phyloP scores from a whole-genome alignment of 2,113 vertebrate genomes.

The Sinocyclocheilus rhinocerous region DNA sequence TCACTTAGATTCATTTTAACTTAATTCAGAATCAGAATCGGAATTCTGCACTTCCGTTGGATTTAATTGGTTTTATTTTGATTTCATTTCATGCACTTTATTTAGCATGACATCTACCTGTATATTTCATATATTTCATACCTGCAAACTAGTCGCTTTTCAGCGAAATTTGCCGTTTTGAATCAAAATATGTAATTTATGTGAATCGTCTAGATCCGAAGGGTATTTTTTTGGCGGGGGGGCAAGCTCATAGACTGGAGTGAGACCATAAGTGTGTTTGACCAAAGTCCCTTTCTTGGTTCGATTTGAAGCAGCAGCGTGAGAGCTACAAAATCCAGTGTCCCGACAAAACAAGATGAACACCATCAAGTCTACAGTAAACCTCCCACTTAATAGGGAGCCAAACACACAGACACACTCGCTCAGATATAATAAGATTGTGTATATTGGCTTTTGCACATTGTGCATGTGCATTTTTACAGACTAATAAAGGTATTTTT shows the following conservation, averaged over 20 bases:
- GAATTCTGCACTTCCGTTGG: background rate
- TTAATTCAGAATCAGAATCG: no score
- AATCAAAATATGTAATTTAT: no score
- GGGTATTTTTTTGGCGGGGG: no score
- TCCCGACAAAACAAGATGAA: conserved; percentile 66
- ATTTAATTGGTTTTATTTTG: background rate
- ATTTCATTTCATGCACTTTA: background rate
- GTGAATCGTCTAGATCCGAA: no score
- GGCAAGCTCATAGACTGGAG: no score
- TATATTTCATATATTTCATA: background rate
- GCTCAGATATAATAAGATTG: background rate
- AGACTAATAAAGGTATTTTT: conserved; percentile 11
- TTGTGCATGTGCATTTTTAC: background rate
- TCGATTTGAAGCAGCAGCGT: no score
- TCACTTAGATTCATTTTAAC: no score
- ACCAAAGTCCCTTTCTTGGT: no score
- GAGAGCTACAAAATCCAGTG: conserved; percentile 76
- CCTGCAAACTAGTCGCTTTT: no score
- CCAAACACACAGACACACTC: no score
- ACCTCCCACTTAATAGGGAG: background rate
- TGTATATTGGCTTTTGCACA: conserved; percentile 2
- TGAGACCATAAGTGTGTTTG: no score
- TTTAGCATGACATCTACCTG: background rate
- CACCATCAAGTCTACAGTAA: background rate
- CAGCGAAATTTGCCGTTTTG: no score